A percentile compares a stretch with the other conserved stretches of the same genome.
phyloP scores from a whole-genome alignment of 2,113 vertebrate genomes.

The Glareola pratincola region DNA sequence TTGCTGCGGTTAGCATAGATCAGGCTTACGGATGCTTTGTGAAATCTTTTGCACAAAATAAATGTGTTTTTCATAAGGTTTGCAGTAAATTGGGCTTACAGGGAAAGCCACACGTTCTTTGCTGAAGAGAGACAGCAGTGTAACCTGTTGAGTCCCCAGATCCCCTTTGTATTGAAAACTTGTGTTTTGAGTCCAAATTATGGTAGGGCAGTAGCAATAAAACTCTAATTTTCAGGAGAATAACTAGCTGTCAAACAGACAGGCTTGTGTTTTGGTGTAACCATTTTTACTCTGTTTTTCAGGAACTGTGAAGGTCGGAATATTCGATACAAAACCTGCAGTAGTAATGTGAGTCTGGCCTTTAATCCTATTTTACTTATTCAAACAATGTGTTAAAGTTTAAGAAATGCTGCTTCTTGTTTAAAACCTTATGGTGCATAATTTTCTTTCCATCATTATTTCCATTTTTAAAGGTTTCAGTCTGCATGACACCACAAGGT shows the following conservation, averaged over 20 bases:
- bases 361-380: slow-evolving; percentile 30
- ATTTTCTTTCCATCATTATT: slow-evolving; percentile 48
- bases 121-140: background rate
- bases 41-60: background rate
- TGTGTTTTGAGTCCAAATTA: background rate
- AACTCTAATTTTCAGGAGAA: background rate
- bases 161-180: background rate
- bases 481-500: slow-evolving; percentile 3
- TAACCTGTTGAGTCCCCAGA: background rate
- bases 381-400: slow-evolving; percentile 36
- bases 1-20: background rate
- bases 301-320: slow-evolving; percentile 92
- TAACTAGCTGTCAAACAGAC: background rate
- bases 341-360: slow-evolving; percentile 85
- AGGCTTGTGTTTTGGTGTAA: slow-evolving; percentile 21
- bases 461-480: background rate
- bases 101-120: background rate
- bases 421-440: background rate
- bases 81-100: background rate
- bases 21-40: background rate
- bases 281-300: slow-evolving; percentile 29
- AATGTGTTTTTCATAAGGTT: slow-evolving; percentile 23
- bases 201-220: background rate
- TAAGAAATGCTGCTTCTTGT: slow-evolving; percentile 24
- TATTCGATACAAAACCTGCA: slow-evolving; percentile 93